Base-by-base conservation (phyloP, 2,113 vertebrate species). In the Prunella fulvescens region DNA sequence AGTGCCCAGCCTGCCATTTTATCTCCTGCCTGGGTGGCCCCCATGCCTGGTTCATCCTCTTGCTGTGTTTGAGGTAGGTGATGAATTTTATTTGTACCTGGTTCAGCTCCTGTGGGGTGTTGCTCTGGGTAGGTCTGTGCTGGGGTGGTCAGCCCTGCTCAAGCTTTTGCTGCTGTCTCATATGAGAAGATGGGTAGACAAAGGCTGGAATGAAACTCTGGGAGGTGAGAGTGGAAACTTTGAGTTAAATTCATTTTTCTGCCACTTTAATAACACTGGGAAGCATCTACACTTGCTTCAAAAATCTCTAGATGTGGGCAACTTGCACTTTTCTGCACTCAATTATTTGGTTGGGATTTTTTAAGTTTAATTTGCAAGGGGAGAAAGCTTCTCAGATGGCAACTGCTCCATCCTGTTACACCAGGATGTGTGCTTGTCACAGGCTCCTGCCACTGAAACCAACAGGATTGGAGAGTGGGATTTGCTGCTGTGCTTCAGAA, bases 1-100 rank as follows among this genome's bases (percentile, higher is more conserved):
- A 1, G 10, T 37, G 3, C 0, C 25, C 23, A 0, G 1, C 0
- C 3, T 53, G 3, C 0, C 5, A 0, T 1, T 60, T 44, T 37
- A 0, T 9, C 0, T 48, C 0, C 0, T 12, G 0, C 9, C 8
- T 0, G 0, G 3, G 7, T 6, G 7, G 7, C 0, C 0, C 2
- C 25, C 42, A 7, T 12, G 7, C 1, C 2, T 76, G 14, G 1
- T 14, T 71, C 0, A 1, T 39, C 1, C 0, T n/a, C 3, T 16
- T 74, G 3, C 9, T 40, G 3, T 12, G 4, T 4, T 23, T 64
- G 33, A 24, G n/a, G 17, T 33, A 42, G 15, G 18, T 35, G 12
- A 4, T 28, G 14, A 3, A 1, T 47, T 7, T 18, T 54, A 0
- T 4, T 15, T 76, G 0, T 4, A 3, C 0, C 0, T 20, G 19